Conservation (phyloP, 1,140 invertebrate species). For the Microplitis mediator region DNA sequence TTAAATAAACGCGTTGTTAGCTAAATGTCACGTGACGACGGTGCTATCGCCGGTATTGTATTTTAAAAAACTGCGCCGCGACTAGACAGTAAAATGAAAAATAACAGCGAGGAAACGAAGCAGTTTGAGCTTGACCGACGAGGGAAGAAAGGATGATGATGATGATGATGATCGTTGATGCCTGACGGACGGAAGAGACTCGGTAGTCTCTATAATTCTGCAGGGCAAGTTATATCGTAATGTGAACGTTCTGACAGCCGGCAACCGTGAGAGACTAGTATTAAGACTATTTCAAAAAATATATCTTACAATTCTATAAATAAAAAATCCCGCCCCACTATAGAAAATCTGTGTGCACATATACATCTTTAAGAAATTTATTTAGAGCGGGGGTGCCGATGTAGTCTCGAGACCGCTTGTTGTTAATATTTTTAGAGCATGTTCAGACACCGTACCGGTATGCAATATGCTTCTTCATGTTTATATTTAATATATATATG, state of each 20-base stretch:
- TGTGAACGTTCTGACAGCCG: conserved; percentile 22
- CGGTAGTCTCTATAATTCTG: not conserved
- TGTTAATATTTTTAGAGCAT: conserved; percentile 32
- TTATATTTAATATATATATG: too few species aligned
- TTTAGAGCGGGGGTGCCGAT: not conserved
- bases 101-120: conserved; percentile 3
- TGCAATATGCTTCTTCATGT: not conserved
- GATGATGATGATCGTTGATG: conserved; percentile 5
- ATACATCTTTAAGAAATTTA: too few species aligned
- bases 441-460: conserved; percentile 2
- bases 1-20: not conserved
- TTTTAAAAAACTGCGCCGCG: not conserved
- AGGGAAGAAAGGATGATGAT: not conserved
- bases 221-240: not conserved
- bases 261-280: conserved; percentile 20
- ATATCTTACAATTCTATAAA: conserved; percentile 12
- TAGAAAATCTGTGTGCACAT: not conserved
- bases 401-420: not conserved
- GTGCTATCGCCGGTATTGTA: not conserved
- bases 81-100: not conserved
- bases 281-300: conserved; percentile 20
- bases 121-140: conserved; percentile 1
- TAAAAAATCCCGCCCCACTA: conserved; percentile 3
- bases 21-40: not conserved
- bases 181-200: conserved; percentile 21